Conservation (phyloP, 53 echinoderm and acorn worm species). For the Stichopus horrens region DNA sequence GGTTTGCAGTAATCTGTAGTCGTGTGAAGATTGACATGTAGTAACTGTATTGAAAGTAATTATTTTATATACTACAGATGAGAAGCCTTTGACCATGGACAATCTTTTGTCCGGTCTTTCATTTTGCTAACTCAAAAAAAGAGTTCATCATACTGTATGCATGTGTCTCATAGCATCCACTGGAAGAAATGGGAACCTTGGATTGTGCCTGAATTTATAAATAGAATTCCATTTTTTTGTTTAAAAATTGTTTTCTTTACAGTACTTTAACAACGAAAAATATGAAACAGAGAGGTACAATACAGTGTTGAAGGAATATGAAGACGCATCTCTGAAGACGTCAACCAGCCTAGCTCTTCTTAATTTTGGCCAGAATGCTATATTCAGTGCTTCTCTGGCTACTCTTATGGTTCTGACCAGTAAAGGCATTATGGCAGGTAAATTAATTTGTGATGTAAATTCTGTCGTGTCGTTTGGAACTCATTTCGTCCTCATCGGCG, state of each 20-base stretch:
- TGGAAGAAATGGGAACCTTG: too few relatives aligned
- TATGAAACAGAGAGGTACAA: constrained; percentile 78
- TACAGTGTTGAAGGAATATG: constrained; percentile 66
- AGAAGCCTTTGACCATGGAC: too few relatives aligned
- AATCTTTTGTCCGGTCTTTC: too few relatives aligned
- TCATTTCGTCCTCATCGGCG: too few relatives aligned
- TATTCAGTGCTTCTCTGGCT: constrained; percentile 89
- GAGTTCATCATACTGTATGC: too few relatives aligned
- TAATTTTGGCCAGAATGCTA: constrained; percentile 95
- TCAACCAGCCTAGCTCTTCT: constrained; percentile 92
- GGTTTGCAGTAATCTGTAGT: too few relatives aligned
- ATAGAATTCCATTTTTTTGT: neutral
- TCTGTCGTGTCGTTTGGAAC: neutral
- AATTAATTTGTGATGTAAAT: neutral
- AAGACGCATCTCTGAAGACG: constrained; percentile 89
- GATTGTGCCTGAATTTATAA: neutral
- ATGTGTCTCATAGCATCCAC: too few relatives aligned
- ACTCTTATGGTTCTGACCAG: constrained; percentile 88
- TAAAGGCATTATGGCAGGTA: constrained; percentile 90
- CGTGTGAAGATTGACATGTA: too few relatives aligned
- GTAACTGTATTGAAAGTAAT: too few relatives aligned
- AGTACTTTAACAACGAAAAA: constrained; percentile 99
- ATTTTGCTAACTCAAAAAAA: too few relatives aligned
- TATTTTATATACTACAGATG: too few relatives aligned
- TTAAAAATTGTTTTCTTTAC: neutral